Evolutionary conservation across 2,797 vertebrate species (phyloP).

Genomic region (Monodelphis domestica): DNA sequence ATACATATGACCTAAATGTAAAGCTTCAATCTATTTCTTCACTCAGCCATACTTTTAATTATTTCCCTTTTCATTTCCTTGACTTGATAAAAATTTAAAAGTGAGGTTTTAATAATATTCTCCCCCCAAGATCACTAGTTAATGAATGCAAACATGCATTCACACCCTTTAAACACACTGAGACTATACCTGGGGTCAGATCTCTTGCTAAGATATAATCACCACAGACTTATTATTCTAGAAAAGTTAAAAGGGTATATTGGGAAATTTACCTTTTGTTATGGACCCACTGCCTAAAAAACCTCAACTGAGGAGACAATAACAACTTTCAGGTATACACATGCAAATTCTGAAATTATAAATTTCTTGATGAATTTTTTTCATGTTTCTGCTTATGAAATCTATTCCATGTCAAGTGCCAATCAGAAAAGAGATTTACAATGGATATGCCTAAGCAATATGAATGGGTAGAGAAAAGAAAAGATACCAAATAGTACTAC

Average conservation of each 20-base stretch:
- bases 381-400: conserved; percentile 17
- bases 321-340: conserved; percentile 21
- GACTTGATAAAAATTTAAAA: conserved; percentile 55
- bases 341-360: not conserved
- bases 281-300: conserved; percentile 15
- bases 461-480: conserved; percentile 68
- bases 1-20: conserved; percentile 29
- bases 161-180: conserved; percentile 48
- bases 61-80: conserved; percentile 53
- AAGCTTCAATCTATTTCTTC: conserved; percentile 51
- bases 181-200: conserved; percentile 53
- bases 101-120: conserved; percentile 45
- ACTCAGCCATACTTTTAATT: not conserved
- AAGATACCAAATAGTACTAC: conserved; percentile 68
- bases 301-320: conserved; percentile 52
- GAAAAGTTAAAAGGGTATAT: conserved; percentile 43
- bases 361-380: not conserved
- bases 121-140: conserved; percentile 41
- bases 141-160: conserved; percentile 54
- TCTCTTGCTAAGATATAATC: conserved; percentile 60
- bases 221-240: conserved; percentile 59
- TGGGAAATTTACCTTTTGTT: conserved; percentile 44
- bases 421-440: conserved; percentile 69
- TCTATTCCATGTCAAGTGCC: conserved; percentile 53
- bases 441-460: conserved; percentile 69